Conservation (phyloP, 92 coral and sea anemone genomes). For the Palythoa caribaeorum region DNA sequence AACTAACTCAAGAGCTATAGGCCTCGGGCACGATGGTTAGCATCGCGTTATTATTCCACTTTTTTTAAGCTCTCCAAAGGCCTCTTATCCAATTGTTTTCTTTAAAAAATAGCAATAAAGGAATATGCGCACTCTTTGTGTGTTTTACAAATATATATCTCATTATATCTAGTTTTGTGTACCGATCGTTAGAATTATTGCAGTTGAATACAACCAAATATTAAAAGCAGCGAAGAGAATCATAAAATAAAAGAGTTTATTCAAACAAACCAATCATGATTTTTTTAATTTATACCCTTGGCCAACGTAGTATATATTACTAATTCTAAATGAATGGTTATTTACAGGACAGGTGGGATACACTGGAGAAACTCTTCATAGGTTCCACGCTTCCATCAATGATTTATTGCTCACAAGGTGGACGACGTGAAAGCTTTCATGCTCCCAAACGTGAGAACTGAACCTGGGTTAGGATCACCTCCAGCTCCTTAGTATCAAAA, state of each 20-base stretch:
- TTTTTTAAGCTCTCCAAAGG: background rate
- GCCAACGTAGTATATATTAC: background rate
- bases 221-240: background rate
- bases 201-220: background rate
- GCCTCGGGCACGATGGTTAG: background rate
- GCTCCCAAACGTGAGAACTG: slow-evolving; percentile 49
- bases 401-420: slow-evolving; percentile 39
- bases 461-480: slow-evolving; percentile 51
- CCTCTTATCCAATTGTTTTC: background rate
- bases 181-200: background rate
- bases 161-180: background rate
- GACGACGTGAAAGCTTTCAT: slow-evolving; percentile 47
- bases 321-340: background rate
- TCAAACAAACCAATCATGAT: slow-evolving; percentile 12
- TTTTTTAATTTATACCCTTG: slow-evolving; percentile 34
- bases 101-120: background rate
- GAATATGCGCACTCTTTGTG: background rate
- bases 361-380: slow-evolving; percentile 8
- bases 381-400: slow-evolving; percentile 44
- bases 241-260: too few relatives aligned
- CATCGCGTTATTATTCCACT: background rate
- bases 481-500: slow-evolving; percentile 54
- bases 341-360: slow-evolving; percentile 42
- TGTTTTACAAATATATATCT: background rate
- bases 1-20: slow-evolving; percentile 3